Evolutionary conservation across 1,140 invertebrate genomes (phyloP), one percentile per base, ranked within the genome.

Genomic region (Cydia fagiglandana): DNA sequence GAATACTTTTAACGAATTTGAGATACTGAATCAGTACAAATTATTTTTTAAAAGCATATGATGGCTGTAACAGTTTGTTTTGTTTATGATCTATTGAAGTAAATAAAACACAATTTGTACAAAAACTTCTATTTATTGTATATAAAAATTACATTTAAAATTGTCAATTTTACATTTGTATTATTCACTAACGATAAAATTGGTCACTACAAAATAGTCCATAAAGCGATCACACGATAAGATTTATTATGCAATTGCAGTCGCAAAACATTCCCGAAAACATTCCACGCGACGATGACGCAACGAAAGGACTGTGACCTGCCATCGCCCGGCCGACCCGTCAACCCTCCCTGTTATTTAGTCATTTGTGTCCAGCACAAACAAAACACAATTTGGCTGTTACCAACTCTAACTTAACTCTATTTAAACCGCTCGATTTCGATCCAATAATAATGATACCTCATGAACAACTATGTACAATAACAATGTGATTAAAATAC

Each of bases 91-190:
- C 77, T 77, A 77, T 64, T 73, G 77, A 79, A 78, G 77, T 87
- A 86, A 82, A 83, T 87, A 89, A 86, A 74, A 74, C 76, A 83
- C 73, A 77, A 78, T 86, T 88, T 87, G 84, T 90, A 91, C 86
- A 90, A 90, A 91, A 90, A 88, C 81, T 85, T 90, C 88, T 91
- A 91, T 92, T 92, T 91, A 91, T 91, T 92, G 91, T 92, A 92
- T 91, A 93, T 91, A 93, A 93, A 91, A 91, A 89, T 91, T 91
- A 92, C 90, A 92, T 91, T 70, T 91, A 91, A 90, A 91, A 91
- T 91, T 91, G 86, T 91, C 89, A 91, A 91, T 90, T 91, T 91
- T 90, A 90, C 88, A 90, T 81, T 85, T 80, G 80, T 87, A 85
- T 86, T 90, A 84, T 83, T 89, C 85, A 82, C 88, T 91, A 92